Base-by-base conservation (phyloP, 2,888 invertebrate genomes). In the Trichogramma dendrolimi region DNA sequence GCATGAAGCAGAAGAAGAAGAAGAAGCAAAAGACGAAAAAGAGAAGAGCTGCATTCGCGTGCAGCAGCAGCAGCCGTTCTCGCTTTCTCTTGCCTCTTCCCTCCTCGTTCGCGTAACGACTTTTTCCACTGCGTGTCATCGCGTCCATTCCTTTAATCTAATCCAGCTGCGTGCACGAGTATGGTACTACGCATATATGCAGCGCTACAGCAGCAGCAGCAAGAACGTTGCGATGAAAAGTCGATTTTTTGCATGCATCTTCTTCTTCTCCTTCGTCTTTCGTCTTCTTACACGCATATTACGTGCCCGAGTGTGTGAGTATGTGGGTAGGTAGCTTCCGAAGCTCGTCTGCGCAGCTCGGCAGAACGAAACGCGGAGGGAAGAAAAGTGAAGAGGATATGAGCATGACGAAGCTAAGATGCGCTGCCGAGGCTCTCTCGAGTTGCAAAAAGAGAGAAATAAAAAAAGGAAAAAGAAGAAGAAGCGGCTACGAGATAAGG, bases 141-240 rank as follows among this genome's bases (percentile, higher is more conserved):
- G 38, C 38, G 50, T 48, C 50, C 53, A 52, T 63, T 60, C 60
- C 53, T 44, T 55, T 61, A 64, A 63, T 63, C 58, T 60, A 60
- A 63, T 60, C 55, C 48, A 39, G 41, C 10, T 5, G 10, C 46
- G 4, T 27, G 46, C 14, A 56, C 50, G 49, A 41, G 27, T 40
- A 7, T 27, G 27, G 27, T 27, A 27, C 27, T 27, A 27, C 27
- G 27, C 27, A 27, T 27, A 27, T 27, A 27, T 27, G 27, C 27
- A 27, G 27, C 3, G 3, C 27, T 6, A 27, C 42, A 8, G 14
- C 40, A 38, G 49, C 54, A 5, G 38, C 46, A 39, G n/a, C 8
- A 27, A 8, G 39, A 51, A 40, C 51, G 38, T 27, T 27, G 27
- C 27, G 27, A 27, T 27, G 27, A 27, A 27, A 27, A 38, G 48